Percentiles rank a stretch among this genome's conserved stretches.
These are phyloP conservation scores for Hydrotaea diabolus DNA, from an alignment of 2,888 invertebrate genomes.

Conservation along the genomic window DNA sequence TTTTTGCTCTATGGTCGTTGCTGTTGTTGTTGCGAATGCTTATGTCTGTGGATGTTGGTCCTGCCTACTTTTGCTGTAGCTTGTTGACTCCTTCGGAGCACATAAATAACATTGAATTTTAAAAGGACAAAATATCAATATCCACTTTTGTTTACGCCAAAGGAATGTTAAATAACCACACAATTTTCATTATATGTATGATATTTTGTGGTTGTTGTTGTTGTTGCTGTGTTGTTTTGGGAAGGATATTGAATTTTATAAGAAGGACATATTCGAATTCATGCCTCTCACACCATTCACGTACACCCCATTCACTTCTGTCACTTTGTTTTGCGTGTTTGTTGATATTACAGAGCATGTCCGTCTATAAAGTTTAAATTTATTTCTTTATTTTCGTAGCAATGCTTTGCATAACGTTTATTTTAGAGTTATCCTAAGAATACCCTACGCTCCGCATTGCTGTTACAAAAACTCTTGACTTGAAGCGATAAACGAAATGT, in stretches of 20 bases:
- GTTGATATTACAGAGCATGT: constrained; percentile 17
- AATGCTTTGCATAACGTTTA: constrained; percentile 61
- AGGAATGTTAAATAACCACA: constrained; percentile 76
- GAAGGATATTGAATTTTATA: constrained; percentile 53
- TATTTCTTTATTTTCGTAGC: constrained; percentile 64
- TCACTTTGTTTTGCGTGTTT: constrained; percentile 1
- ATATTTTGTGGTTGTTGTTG: constrained; percentile 18
- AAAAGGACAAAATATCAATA: constrained; percentile 81
- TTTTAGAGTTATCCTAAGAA: constrained; percentile 51
- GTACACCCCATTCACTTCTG: not conserved
- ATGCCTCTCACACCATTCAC: constrained; percentile 55
- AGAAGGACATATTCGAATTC: constrained; percentile 59
- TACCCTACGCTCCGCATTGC: not conserved
- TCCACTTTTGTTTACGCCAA: constrained; percentile 80
- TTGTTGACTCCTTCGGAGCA: constrained; percentile 64
- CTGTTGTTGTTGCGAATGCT: not conserved
- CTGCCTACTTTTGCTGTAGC: constrained; percentile 65
- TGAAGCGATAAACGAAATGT: too few species aligned
- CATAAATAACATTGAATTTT: constrained; percentile 81
- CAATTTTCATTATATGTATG: constrained; percentile 47
- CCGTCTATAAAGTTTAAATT: constrained; percentile 62
- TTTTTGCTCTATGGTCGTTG: constrained; percentile 15
- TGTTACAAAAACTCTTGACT: not conserved
- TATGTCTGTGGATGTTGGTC: constrained; percentile 27
- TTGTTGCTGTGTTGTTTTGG: not conserved